Evolutionary conservation across 2,797 vertebrate species (phyloP), one percentile per base, ranked within the genome.

Genomic region (Knipowitschia caucasica): DNA sequence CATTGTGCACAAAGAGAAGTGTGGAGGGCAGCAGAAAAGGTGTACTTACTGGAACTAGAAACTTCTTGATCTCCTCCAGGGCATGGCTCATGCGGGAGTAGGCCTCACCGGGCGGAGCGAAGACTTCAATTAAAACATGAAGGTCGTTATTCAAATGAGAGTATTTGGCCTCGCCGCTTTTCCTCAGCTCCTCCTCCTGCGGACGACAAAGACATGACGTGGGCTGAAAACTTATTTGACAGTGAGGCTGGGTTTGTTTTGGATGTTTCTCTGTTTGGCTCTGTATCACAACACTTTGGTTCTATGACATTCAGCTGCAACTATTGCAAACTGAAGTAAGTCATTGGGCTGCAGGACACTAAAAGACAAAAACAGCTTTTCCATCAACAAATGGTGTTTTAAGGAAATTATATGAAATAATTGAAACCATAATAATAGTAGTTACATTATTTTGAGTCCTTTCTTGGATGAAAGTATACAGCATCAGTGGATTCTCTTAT

Each of bases 1-100:
- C 15, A 20, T 5, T 47, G 45, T 31, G 17, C 27, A 31, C 45
- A 47, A 6, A 47, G 62, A 40, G 42, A 56, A 59, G 55, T 26
- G 57, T 24, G 23, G 34, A 6, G 53, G 21, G 46, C 29, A 49
- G 45, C 58, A 66, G 30, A 34, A 56, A 56, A 39, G 35, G 39
- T 92, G 90, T 77, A 96, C 96, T 97, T 93, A 99, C 96, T 39
- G 97, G 97, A 85, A 98, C 95, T 53, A 99, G 92, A 85, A 98
- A 99, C 87, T 99, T 99, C 84, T 99, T 99, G 33, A 99, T 98
- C 86, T 99, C 97, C 86, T 99, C 97, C 89, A 99, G 84, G 59
- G 95, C 97, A 67, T 98, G 96, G 89, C 97, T 98, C 97, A 99
- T 99, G 27, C 97, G 94, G 85, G 95, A 98, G 90, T 99, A 98